Evolutionary conservation across 2,113 vertebrate species (phyloP), one percentile per base, ranked within the genome.

Genomic region (Piprites chloris): DNA sequence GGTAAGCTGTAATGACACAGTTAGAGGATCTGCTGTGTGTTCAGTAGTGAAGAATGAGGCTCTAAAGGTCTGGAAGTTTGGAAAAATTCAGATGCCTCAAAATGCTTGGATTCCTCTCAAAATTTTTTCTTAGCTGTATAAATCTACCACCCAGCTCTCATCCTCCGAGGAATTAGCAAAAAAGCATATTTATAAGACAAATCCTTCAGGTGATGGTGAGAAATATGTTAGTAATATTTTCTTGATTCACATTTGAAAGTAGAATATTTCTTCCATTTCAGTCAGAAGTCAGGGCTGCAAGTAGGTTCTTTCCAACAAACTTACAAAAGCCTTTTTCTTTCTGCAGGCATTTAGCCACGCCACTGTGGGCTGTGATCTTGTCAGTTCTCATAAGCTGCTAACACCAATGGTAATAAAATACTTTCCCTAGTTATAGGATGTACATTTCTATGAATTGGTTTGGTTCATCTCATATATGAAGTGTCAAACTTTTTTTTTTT

Each of bases 311-410:
- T 97, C 93, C 96, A 97, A 62, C 46, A 83, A 46, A 47, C 92
- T 92, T 77, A 97, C 90, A 97, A 96, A 97, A 96, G 93, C 58
- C 94, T 96, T 96, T 96, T 97, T 97, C 96, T 97, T 96, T 96
- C 91, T 86, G 78, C 71, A 71, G 95, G 95, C 95, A 86, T 87
- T 91, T 44, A 89, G 95, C 96, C 93, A 92, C 72, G 85, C 96
- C 93, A 89, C 96, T 0, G 1, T n/a, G 92, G 93, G 69, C 88
- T 95, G 90, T 96, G 96, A 97, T 97, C 96, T 96, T 97, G 96
- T 97, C 96, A 96, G 83, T 96, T 97, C 95, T 96, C 86, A 97
- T 97, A 97, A 97, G 83, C 94, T 89, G 39, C 44, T 94, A 95
- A 94, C 96, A 97, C 95, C 93, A 92, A 61, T 63, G 87, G 97